phyloP scores from a whole-genome alignment of 1,140 invertebrate species.

The Stegodyphus dumicola region DNA sequence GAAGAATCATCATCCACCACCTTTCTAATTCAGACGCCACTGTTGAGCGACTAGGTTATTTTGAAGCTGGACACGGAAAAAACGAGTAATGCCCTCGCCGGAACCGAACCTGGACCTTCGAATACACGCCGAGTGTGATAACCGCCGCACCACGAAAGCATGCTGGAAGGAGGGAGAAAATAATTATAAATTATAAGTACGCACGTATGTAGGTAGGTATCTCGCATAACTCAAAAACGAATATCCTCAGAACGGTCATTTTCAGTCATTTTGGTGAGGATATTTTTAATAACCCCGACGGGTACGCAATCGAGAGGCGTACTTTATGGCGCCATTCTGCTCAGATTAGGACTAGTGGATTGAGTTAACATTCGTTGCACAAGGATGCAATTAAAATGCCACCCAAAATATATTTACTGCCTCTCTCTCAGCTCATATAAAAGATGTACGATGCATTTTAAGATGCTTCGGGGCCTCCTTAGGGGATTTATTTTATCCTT shows the following conservation, averaged over 20 bases:
- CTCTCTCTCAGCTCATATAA: background rate
- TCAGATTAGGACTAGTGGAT: slow-evolving; percentile 48
- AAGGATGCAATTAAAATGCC: slow-evolving; percentile 47
- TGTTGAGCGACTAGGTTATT: too few species aligned
- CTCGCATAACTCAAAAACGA: background rate
- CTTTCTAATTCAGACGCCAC: too few species aligned
- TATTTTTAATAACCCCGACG: background rate
- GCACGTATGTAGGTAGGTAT: background rate
- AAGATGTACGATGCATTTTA: slow-evolving; percentile 14
- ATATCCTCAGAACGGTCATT: background rate
- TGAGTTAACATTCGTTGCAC: slow-evolving; percentile 44
- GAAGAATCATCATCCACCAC: too few species aligned
- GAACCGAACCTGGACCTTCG: too few species aligned
- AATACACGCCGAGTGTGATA: too few species aligned
- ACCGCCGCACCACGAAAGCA: too few species aligned
- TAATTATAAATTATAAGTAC: too few species aligned
- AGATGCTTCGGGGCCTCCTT: background rate
- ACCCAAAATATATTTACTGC: slow-evolving; percentile 49
- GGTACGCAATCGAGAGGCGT: slow-evolving; percentile 1
- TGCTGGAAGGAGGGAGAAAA: too few species aligned
- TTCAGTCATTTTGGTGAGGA: background rate
- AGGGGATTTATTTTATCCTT: slow-evolving; percentile 13
- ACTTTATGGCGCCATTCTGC: slow-evolving; percentile 34
- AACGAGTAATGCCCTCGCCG: too few species aligned
- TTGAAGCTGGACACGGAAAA: too few species aligned